phyloP scores from a whole-genome alignment of 2,888 invertebrate genomes.

The Xanthorhoe designata region DNA sequence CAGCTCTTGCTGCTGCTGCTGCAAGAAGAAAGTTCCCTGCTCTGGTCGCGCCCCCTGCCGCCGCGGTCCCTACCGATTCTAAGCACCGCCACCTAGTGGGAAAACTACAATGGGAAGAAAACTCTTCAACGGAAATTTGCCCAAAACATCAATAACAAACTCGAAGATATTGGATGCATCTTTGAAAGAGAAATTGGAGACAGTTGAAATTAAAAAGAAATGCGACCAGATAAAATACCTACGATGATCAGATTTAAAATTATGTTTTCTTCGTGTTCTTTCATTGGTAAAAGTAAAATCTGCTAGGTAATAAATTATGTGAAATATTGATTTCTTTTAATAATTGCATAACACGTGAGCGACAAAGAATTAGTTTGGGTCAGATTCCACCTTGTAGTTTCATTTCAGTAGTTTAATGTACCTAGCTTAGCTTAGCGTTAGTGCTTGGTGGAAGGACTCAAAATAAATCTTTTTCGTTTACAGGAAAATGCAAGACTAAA shows the following conservation, averaged over 20 bases:
- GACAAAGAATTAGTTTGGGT: slow-evolving; percentile 73
- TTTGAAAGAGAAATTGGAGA: slow-evolving; percentile 7
- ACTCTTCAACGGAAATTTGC: neutral
- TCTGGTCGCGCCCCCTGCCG: slow-evolving; percentile 67
- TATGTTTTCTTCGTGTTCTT: slow-evolving; percentile 17
- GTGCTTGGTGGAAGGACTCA: slow-evolving; percentile 71
- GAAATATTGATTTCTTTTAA: slow-evolving; percentile 3
- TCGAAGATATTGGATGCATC: slow-evolving; percentile 10
- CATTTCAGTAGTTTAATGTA: slow-evolving; percentile 41
- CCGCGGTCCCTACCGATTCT: slow-evolving; percentile 64
- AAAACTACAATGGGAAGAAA: slow-evolving; percentile 3
- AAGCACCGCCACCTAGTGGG: slow-evolving; percentile 16
- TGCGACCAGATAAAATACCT: neutral
- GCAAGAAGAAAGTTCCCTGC: slow-evolving; percentile 61
- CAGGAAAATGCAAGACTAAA: slow-evolving; percentile 49
- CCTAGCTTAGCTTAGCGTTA: slow-evolving; percentile 46
- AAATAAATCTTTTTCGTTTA: slow-evolving; percentile 72
- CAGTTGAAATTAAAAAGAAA: slow-evolving; percentile 5
- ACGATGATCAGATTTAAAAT: slow-evolving; percentile 24
- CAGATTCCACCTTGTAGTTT: slow-evolving; percentile 67
- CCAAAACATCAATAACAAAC: slow-evolving; percentile 5
- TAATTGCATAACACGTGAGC: slow-evolving; percentile 32
- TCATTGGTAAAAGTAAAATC: neutral
- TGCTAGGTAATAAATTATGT: slow-evolving; percentile 13
- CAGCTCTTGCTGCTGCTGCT: no score